Conservation (phyloP, 2,113 vertebrate species). For the Drymodes brunneopygia region DNA sequence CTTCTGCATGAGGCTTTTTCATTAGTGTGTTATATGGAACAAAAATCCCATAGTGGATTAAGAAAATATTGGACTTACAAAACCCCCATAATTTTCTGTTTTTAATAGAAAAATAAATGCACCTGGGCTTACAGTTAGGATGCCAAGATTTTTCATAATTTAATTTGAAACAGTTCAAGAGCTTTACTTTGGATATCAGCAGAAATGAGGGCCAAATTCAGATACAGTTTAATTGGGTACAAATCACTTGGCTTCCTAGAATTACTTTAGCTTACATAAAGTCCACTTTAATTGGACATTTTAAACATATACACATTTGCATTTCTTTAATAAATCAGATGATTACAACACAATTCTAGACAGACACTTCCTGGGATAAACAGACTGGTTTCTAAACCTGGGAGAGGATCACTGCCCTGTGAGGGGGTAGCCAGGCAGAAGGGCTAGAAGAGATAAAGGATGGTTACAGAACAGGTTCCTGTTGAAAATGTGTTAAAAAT, state of each 20-base stretch:
- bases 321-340: neutral
- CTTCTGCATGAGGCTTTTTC: conserved; percentile 37
- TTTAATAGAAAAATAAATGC: conserved; percentile 51
- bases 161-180: conserved; percentile 31
- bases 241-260: neutral
- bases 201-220: conserved; percentile 17
- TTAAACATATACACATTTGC: neutral
- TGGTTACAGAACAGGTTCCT: neutral
- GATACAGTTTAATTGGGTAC: neutral
- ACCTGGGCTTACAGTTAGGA: conserved; percentile 4
- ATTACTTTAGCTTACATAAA: neutral
- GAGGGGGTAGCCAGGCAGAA: neutral
- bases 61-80: neutral
- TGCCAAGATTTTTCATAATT: conserved; percentile 18
- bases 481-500: neutral
- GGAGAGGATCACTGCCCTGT: neutral
- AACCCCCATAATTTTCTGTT: neutral
- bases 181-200: neutral
- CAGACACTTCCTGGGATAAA: neutral
- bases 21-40: conserved; percentile 3
- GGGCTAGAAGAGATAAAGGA: neutral
- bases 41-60: neutral
- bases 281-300: neutral
- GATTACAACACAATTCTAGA: neutral
- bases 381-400: neutral